phyloP scores from a whole-genome alignment of 2,113 vertebrate genomes.

The Nannospalax galili region DNA sequence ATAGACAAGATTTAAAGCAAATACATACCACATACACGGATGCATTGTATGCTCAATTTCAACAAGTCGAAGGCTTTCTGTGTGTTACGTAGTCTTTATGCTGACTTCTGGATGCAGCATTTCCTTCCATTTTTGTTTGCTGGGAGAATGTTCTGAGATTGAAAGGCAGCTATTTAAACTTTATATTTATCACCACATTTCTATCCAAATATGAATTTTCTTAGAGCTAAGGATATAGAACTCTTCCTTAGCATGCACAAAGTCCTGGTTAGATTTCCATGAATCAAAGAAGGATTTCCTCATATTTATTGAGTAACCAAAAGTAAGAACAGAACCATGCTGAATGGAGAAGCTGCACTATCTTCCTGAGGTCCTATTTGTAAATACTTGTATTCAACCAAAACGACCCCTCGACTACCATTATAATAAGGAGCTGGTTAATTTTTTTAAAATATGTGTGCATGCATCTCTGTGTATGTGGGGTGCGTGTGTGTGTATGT shows the following conservation, averaged over 20 bases:
- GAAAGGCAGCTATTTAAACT: slow-evolving; percentile 24
- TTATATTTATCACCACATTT: slow-evolving; percentile 18
- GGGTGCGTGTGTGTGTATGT: too few species aligned
- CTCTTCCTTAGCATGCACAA: too few species aligned
- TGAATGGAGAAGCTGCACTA: background rate
- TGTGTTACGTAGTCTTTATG: background rate
- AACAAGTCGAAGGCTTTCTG: background rate
- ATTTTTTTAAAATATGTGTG: too few species aligned
- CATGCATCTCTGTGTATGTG: too few species aligned
- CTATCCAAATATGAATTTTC: background rate
- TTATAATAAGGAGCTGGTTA: background rate
- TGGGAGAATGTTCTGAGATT: slow-evolving; percentile 6
- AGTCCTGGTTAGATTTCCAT: background rate
- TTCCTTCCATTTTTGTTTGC: slow-evolving; percentile 6
- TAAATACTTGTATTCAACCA: slow-evolving; percentile 53
- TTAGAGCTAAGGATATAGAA: background rate
- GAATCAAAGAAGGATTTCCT: background rate
- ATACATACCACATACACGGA: background rate
- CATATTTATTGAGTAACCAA: slow-evolving; percentile 16
- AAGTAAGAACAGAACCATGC: slow-evolving; percentile 33
- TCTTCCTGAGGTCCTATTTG: slow-evolving; percentile 38
- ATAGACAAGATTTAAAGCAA: background rate
- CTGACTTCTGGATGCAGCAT: background rate
- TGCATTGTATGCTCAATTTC: background rate
- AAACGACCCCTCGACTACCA: slow-evolving; percentile 41